These are phyloP conservation scores for Carcinoscorpius rotundicauda DNA, from an alignment of 1,140 invertebrate genomes.

Conservation along the genomic window DNA sequence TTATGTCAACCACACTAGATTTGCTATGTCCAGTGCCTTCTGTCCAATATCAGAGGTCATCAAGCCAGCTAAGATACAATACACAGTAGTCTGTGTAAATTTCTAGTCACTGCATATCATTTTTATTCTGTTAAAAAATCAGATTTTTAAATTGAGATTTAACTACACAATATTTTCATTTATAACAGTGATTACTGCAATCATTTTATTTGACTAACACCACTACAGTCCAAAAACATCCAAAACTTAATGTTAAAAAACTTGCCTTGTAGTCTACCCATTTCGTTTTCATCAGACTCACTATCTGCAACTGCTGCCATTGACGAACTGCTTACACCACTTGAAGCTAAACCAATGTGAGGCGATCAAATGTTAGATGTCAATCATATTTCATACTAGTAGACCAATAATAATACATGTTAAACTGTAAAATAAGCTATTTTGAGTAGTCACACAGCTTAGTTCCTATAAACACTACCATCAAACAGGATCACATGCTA, in stretches of 20 bases:
- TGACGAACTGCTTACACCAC: conserved; percentile 21
- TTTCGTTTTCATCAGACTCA: conserved; percentile 36
- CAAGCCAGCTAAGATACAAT: too few relatives aligned
- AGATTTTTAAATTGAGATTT: too few relatives aligned
- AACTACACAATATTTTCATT: too few relatives aligned
- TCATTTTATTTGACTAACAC: neutral
- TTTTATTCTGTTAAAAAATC: too few relatives aligned
- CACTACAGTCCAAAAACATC: neutral
- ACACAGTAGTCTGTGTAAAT: too few relatives aligned
- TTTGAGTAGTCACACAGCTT: too few relatives aligned
- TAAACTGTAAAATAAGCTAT: neutral
- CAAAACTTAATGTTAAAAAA: neutral
- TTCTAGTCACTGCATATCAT: too few relatives aligned
- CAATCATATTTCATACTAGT: neutral
- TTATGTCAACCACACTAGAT: too few relatives aligned
- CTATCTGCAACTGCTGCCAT: conserved; percentile 29
- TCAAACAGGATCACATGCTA: too few relatives aligned
- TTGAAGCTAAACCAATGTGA: conserved; percentile 9
- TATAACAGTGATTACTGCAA: neutral
- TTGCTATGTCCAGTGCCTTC: too few relatives aligned
- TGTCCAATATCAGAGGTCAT: too few relatives aligned
- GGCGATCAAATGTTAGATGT: neutral
- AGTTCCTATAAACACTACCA: too few relatives aligned
- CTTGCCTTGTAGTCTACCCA: conserved; percentile 34
- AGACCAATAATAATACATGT: neutral